Evolutionary conservation across 2,888 invertebrate genomes (phyloP).

Genomic region (Athalia rosae): DNA sequence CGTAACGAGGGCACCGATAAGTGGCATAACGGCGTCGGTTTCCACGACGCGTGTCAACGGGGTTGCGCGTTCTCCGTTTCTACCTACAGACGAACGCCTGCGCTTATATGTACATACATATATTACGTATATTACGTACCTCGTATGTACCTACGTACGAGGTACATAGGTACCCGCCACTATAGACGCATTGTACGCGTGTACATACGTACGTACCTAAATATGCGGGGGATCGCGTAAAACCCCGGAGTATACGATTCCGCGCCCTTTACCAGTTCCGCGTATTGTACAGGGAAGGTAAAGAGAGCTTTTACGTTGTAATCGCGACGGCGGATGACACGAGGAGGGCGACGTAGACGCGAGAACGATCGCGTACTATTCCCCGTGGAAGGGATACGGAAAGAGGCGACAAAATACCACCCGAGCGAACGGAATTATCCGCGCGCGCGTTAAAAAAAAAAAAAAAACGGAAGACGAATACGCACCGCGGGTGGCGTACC

Average conservation of each 20-base stretch:
- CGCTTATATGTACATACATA: slow-evolving; percentile 48
- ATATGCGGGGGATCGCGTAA: not conserved
- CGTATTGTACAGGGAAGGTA: not conserved
- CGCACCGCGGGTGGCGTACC: not conserved
- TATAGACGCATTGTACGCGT: not conserved
- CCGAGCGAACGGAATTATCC: too few relatives aligned
- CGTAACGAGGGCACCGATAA: slow-evolving; percentile 64
- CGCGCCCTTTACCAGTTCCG: not conserved
- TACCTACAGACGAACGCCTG: too few relatives aligned
- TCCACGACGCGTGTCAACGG: slow-evolving; percentile 22
- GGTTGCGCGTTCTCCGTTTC: slow-evolving; percentile 54
- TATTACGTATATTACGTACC: not conserved
- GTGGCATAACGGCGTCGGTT: slow-evolving; percentile 54
- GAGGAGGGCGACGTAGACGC: not conserved
- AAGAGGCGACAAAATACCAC: not conserved
- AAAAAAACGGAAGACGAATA: too few relatives aligned
- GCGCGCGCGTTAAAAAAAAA: too few relatives aligned
- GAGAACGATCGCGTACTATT: too few relatives aligned
- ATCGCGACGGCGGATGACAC: not conserved
- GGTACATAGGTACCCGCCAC: not conserved
- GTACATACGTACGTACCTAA: not conserved
- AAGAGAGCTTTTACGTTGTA: not conserved
- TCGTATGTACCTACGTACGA: not conserved
- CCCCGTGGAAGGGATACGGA: not conserved
- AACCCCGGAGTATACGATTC: not conserved